Evolutionary conservation across 2,113 vertebrate genomes (phyloP).

Genomic region (Equus przewalskii): DNA sequence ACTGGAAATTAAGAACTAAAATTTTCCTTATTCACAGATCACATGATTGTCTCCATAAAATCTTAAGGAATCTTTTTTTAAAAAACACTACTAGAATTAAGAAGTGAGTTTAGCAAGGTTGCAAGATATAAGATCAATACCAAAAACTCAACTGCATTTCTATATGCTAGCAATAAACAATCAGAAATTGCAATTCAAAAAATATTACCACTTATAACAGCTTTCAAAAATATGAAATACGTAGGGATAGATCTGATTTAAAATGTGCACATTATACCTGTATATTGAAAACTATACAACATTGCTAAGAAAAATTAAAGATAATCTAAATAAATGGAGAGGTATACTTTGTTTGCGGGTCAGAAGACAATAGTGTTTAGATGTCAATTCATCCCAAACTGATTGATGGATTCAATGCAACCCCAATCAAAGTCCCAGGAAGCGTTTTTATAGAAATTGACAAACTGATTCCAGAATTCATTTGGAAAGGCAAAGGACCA

Average conservation of each 20-base stretch:
- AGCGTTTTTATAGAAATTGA: neutral
- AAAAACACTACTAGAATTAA: neutral
- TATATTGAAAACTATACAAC: neutral
- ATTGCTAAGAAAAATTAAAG: neutral
- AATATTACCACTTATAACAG: neutral
- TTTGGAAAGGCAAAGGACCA: neutral
- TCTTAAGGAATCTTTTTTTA: neutral
- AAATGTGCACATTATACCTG: neutral
- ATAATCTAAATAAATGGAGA: neutral
- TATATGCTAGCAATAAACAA: neutral
- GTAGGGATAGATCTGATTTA: neutral
- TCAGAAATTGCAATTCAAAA: neutral
- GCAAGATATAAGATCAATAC: neutral
- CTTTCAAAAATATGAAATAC: neutral
- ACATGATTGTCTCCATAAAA: neutral
- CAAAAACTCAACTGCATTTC: neutral
- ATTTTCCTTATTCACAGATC: neutral
- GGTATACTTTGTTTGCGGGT: neutral
- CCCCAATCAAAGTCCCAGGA: neutral
- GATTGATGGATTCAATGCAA: neutral
- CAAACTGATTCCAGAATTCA: neutral
- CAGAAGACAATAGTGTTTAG: neutral
- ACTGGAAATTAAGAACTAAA: neutral
- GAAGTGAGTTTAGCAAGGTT: neutral
- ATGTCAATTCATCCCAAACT: neutral